A percentile compares a stretch with the other conserved stretches of the same genome.
Conservation (phyloP, 2,113 vertebrate species). For the Symphodus melops region DNA sequence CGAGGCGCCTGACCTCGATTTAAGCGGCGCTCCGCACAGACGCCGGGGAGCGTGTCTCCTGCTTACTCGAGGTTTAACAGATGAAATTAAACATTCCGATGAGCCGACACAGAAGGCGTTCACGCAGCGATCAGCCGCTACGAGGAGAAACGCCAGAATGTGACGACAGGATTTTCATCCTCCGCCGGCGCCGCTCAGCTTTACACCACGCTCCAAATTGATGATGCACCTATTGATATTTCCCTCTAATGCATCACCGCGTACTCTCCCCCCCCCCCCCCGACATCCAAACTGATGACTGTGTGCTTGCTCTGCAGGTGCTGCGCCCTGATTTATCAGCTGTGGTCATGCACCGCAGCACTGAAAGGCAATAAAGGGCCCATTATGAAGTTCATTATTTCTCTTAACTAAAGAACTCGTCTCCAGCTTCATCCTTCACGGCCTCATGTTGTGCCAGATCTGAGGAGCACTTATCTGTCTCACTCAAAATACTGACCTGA, state of each 20-base stretch:
- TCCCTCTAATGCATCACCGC: slow-evolving; percentile 19
- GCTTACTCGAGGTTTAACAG: not conserved
- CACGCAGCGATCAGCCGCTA: not conserved
- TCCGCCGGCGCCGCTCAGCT: not conserved
- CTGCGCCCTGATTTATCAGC: slow-evolving; percentile 38
- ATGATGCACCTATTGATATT: slow-evolving; percentile 37
- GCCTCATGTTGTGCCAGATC: not conserved
- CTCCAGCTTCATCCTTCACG: slow-evolving; percentile 11
- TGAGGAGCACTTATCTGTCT: not conserved
- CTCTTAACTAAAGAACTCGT: slow-evolving; percentile 18
- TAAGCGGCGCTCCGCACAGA: slow-evolving; percentile 1
- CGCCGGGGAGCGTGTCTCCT: slow-evolving; percentile 8
- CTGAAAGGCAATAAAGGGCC: slow-evolving; percentile 57
- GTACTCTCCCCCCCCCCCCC: slow-evolving; percentile 8
- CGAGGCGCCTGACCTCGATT: slow-evolving; percentile 43
- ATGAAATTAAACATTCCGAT: slow-evolving; percentile 19
- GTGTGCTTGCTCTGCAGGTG: slow-evolving; percentile 50
- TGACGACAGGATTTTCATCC: not conserved
- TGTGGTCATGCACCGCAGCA: slow-evolving; percentile 40
- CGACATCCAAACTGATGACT: slow-evolving; percentile 39
- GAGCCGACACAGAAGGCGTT: not conserved
- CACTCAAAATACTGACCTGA: not conserved
- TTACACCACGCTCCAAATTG: slow-evolving; percentile 24
- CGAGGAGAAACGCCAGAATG: not conserved
- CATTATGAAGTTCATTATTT: slow-evolving; percentile 58